Conservation (phyloP, 1,140 invertebrate genomes). For the Goniozus legneri region DNA sequence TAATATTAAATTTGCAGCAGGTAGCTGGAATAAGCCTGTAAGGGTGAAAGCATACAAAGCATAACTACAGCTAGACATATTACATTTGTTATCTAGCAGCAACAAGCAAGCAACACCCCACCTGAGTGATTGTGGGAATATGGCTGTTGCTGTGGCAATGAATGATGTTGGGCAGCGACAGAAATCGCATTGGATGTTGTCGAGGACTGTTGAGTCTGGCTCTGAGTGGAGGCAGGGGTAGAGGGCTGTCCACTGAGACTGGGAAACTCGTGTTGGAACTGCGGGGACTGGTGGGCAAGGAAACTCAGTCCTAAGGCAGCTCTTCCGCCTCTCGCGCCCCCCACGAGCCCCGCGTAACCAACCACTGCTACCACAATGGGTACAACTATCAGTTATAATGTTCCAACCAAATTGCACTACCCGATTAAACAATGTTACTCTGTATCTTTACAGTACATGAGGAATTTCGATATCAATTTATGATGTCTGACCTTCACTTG, state of each 20-base stretch:
- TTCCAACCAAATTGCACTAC: constrained; percentile 24
- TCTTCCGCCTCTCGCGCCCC: constrained; percentile 41
- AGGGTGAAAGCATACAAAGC: constrained; percentile 13
- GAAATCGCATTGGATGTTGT: constrained; percentile 33
- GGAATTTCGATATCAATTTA: no score
- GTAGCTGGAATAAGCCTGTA: constrained; percentile 9
- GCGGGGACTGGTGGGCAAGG: constrained; percentile 68
- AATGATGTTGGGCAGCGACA: constrained; percentile 36
- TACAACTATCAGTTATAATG: constrained; percentile 35
- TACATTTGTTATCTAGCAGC: constrained; percentile 27
- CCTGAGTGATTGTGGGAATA: constrained; percentile 46
- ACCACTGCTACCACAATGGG: constrained; percentile 38
- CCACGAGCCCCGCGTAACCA: constrained; percentile 45
- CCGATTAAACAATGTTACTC: no score
- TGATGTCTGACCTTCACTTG: no score
- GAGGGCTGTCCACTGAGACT: constrained; percentile 61
- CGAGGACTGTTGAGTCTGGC: constrained; percentile 37
- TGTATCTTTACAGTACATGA: no score
- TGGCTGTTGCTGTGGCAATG: constrained; percentile 39
- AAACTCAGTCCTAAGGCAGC: constrained; percentile 55
- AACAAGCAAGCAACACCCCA: constrained; percentile 38
- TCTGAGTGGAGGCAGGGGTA: constrained; percentile 36
- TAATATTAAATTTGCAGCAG: no score
- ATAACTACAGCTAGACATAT: constrained; percentile 25
- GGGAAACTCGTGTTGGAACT: constrained; percentile 83